Conservation (phyloP, 2,113 vertebrate genomes). For the Gymnorhina tibicen region DNA sequence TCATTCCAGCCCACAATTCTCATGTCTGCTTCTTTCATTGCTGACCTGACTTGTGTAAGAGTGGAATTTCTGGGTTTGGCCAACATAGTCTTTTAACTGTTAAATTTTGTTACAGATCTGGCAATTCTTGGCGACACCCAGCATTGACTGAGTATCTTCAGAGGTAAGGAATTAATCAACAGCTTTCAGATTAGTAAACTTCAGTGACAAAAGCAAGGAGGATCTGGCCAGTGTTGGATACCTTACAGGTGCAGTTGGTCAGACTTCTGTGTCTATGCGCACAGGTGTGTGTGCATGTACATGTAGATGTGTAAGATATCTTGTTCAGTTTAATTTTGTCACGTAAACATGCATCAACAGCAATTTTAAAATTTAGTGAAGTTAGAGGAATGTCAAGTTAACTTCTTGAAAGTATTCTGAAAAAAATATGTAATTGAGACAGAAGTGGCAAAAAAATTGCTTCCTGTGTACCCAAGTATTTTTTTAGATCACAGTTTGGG, state of each 20-base stretch:
- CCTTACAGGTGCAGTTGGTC: not conserved
- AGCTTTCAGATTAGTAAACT: not conserved
- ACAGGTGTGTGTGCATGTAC: fast-evolving
- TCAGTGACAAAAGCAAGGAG: not conserved
- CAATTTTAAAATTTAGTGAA: not conserved
- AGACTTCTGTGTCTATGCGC: not conserved
- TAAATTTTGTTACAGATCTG: not conserved
- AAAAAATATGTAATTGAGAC: not conserved
- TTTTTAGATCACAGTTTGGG: not conserved
- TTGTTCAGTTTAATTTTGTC: not conserved
- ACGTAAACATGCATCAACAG: not conserved
- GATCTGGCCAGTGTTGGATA: not conserved
- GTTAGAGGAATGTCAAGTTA: not conserved
- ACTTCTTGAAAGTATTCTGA: not conserved
- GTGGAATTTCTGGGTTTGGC: not conserved
- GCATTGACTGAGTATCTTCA: not conserved
- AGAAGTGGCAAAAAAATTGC: not conserved
- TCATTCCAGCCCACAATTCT: not conserved
- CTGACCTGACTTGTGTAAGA: not conserved
- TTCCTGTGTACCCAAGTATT: not conserved
- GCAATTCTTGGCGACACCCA: not conserved
- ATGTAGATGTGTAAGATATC: not conserved
- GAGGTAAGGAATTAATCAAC: not conserved
- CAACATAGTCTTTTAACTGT: not conserved
- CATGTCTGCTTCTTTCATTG: not conserved